These are phyloP conservation scores for Pygmarrhopalites habei DNA, from an alignment of 1,140 invertebrate species.

Conservation along the genomic window DNA sequence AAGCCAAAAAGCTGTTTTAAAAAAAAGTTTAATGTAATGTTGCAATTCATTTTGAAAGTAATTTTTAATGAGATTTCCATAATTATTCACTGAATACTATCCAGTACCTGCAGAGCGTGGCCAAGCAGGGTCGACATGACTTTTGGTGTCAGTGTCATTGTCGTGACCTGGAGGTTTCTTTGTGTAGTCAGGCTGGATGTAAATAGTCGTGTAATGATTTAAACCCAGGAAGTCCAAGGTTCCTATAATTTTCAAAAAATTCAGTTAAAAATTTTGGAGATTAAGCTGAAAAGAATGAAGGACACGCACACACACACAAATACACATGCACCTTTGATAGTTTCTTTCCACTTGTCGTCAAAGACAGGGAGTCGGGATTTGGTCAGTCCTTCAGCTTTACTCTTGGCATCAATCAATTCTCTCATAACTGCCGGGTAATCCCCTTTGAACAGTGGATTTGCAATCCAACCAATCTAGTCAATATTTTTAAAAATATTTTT, in stretches of 20 bases:
- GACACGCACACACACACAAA: too few relatives aligned
- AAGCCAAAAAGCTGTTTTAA: conserved; percentile 25
- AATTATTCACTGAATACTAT: too few relatives aligned
- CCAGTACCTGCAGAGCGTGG: background rate
- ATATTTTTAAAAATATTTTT: too few relatives aligned
- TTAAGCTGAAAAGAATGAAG: conserved; percentile 24
- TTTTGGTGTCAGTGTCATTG: conserved; percentile 13
- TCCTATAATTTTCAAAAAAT: too few relatives aligned
- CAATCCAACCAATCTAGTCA: conserved; percentile 36
- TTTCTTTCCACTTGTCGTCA: conserved; percentile 41
- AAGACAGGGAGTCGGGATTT: conserved; percentile 51
- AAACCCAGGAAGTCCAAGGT: conserved; percentile 13
- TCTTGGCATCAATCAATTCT: conserved; percentile 50
- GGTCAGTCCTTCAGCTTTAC: conserved; percentile 47
- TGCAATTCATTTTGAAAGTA: too few relatives aligned
- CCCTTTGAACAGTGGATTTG: conserved; percentile 28
- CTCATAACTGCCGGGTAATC: conserved; percentile 54
- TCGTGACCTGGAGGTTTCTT: background rate
- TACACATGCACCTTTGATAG: conserved; percentile 52
- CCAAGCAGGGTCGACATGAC: conserved; percentile 1
- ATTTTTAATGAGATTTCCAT: too few relatives aligned
- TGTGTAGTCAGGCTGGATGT: background rate
- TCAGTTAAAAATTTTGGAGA: conserved; percentile 7
- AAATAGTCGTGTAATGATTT: conserved; percentile 20
- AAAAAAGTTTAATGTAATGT: too few relatives aligned